Conservation (phyloP, 2,888 invertebrate genomes). For the Piscicola geometra region DNA sequence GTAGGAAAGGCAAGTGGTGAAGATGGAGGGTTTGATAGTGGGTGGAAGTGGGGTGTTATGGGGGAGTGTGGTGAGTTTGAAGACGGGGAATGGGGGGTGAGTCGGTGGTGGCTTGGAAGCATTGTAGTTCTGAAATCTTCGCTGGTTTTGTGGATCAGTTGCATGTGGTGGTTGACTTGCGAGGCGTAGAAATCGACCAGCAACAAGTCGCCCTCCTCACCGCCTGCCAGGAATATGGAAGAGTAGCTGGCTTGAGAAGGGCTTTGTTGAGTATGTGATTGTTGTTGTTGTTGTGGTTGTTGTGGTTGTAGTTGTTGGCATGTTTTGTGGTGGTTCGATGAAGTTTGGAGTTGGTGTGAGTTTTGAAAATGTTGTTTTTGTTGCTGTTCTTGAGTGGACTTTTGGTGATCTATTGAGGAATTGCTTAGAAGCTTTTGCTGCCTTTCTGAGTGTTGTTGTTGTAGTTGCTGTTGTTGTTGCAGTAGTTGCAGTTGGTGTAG, state of each 20-base stretch:
- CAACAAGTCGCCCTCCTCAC: constrained; percentile 67
- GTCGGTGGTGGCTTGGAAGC: neutral
- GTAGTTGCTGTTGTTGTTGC: too few species aligned
- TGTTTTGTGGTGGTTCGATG: neutral
- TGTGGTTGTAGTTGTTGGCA: too few species aligned
- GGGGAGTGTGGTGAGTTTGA: neutral
- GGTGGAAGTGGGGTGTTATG: neutral
- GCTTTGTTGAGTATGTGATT: too few species aligned
- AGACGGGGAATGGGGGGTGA: neutral
- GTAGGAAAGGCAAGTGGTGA: constrained; percentile 61
- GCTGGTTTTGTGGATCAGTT: constrained; percentile 72
- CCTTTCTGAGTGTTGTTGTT: too few species aligned
- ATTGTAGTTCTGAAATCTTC: constrained; percentile 22
- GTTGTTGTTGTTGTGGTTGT: too few species aligned
- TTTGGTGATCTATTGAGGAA: too few species aligned
- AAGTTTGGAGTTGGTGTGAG: neutral
- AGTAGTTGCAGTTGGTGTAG: too few species aligned
- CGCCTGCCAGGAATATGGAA: constrained; percentile 11
- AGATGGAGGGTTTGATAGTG: constrained; percentile 72
- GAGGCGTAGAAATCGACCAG: constrained; percentile 80
- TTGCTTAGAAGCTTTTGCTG: too few species aligned
- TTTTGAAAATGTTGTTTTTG: neutral
- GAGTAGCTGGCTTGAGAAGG: neutral
- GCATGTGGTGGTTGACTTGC: constrained; percentile 78
- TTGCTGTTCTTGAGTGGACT: neutral